Evolutionary conservation across 2,113 vertebrate species (phyloP), one percentile per base, ranked within the genome.

Genomic region (Perca schrenkii): DNA sequence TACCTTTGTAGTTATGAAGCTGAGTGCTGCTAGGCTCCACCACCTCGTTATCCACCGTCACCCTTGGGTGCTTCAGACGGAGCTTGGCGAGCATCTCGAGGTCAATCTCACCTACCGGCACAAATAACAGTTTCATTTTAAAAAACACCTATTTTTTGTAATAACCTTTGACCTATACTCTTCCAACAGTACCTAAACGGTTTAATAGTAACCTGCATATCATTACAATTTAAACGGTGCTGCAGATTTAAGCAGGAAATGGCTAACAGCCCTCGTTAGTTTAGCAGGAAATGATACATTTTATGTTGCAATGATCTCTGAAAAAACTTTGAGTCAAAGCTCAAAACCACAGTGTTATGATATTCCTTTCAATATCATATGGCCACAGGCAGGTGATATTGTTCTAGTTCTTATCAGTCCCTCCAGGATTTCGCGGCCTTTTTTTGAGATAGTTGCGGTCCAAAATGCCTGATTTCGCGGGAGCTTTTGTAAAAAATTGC

Each of bases 21-120:
- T 97, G 96, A 79, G 95, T 94, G 13, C 86, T 77, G 82, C 95
- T 97, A 7, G 96, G 97, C 77, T 97, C 97, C 89, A 97, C 93
- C 46, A 97, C 95, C 83, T 97, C 95, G 0, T 95, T 96, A 82
- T 95, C 92, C 77, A 97, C 92, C 0, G 82, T 88, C 82, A 91
- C 89, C 36, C 86, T 92, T 2, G 96, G 96, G 87, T 95, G 94
- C 46, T 90, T 95, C 80, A 90, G 74, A 79, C 88, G 93, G 15
- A 97, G 90, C 83, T 95, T 86, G 50, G 92, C 91, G 65, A 97
- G 88, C 87, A 97, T 97, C 92, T 97, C 93, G 15, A 97, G 80
- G 80, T 97, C 96, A 77, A 97, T 95, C 72, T 95, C 90, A 83
- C 97, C 97, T 97, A 4, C 16, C 86, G 65, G 77, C 22, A 82